Conservation (phyloP, 2,113 vertebrate genomes). For the Hyaena hyaena region DNA sequence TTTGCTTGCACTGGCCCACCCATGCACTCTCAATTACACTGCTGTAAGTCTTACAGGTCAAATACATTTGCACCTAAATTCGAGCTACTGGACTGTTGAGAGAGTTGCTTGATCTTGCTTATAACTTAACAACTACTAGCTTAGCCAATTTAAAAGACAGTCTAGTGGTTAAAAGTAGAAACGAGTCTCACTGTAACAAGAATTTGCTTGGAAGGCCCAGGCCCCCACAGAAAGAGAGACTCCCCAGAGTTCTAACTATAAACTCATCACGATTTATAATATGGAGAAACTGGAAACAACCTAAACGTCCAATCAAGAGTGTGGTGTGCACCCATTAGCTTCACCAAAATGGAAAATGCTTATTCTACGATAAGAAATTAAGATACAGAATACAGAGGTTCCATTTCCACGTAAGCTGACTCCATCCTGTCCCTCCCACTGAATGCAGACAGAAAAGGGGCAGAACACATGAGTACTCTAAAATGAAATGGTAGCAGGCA, state of each 20-base stretch:
- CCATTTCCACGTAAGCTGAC: not conserved
- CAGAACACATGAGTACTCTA: not conserved
- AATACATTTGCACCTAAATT: slow-evolving; percentile 13
- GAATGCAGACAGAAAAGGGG: not conserved
- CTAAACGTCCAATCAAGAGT: not conserved
- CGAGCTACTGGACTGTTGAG: not conserved
- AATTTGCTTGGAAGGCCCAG: not conserved
- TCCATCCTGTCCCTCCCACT: not conserved
- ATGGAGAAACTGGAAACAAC: not conserved
- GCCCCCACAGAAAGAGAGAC: not conserved
- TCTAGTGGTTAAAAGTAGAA: not conserved
- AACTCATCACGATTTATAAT: not conserved
- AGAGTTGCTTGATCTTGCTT: slow-evolving; percentile 22
- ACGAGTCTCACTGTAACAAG: not conserved
- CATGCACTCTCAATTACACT: not conserved
- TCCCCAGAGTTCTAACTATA: slow-evolving; percentile 3
- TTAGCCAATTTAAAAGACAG: slow-evolving; percentile 15
- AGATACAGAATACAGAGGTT: not conserved
- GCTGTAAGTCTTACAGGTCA: not conserved
- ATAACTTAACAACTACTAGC: not conserved
- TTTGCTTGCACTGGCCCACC: not conserved
- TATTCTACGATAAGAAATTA: not conserved
- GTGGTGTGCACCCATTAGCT: not conserved
- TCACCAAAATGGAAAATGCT: not conserved
- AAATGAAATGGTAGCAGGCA: not conserved